phyloP scores from a whole-genome alignment of 2,113 vertebrate genomes.

The Pseudorhombus dupliciocellatus region DNA sequence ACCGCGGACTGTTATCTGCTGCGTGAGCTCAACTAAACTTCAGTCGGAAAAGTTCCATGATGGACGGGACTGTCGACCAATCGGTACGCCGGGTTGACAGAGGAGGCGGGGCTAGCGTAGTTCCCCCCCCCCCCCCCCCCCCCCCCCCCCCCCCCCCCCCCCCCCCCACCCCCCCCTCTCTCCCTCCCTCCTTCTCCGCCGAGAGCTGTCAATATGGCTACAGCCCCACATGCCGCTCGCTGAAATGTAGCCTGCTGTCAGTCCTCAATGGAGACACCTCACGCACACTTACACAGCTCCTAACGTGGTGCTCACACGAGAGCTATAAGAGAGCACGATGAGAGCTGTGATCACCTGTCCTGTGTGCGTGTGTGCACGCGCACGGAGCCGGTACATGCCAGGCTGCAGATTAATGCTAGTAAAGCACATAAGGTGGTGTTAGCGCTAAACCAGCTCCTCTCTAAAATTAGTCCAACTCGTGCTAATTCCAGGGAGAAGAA shows the following conservation, averaged over 20 bases:
- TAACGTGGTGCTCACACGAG: background rate
- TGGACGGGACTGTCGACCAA: conserved; percentile 65
- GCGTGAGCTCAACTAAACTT: conserved; percentile 82
- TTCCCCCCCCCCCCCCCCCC: conserved; percentile 33
- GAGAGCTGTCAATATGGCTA: conserved; percentile 79
- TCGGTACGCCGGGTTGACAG: conserved; percentile 23
- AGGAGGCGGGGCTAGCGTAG: conserved; percentile 60
- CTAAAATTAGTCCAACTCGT: conserved; percentile 11
- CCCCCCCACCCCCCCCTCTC: too few species aligned
- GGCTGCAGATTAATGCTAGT: conserved; percentile 10
- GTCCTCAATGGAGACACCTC: background rate
- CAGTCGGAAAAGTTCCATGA: conserved; percentile 78
- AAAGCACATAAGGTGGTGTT: conserved; percentile 22
- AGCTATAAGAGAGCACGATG: background rate
- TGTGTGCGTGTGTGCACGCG: background rate
- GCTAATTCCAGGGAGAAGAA: conserved; percentile 92
- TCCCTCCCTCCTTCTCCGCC: conserved; percentile 40
- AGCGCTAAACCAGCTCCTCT: background rate
- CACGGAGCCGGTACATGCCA: conserved; percentile 9
- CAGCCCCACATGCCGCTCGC: conserved; percentile 54
- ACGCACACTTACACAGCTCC: too few species aligned
- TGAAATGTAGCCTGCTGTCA: conserved; percentile 23
- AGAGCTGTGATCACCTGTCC: conserved; percentile 11
- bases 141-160: conserved; percentile 12
- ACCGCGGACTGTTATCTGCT: conserved; percentile 67